Base-by-base conservation (phyloP, 2,113 vertebrate genomes). In the Entomyzon cyanotis region DNA sequence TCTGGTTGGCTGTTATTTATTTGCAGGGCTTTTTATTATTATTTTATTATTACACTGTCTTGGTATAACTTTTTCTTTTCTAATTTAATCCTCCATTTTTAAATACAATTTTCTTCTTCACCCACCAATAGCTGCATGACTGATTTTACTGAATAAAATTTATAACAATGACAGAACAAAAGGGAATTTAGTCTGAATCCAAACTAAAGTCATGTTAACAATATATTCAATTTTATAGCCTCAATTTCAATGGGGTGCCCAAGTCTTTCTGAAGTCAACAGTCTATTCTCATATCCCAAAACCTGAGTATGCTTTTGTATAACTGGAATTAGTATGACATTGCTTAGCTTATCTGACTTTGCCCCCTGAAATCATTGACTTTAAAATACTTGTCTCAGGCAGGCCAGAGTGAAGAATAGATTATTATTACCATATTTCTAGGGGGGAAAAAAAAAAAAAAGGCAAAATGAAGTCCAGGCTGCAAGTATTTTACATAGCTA, bases 141-240 rank as follows among this genome's bases (percentile, higher is more conserved):
- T 93, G 90, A 95, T 95, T 95, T 93, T 82, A 55, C 69, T 49
- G 86, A 95, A 93, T 46, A 63, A 86, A 92, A 95, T 96, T 82
- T 94, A 52, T 75, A 90, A 87, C 80, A 84, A 77, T 56, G 80
- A 85, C 60, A 85, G 94, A 90, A 81, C 58, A 95, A 93, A 95
- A 92, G 15, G 13, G 50, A 87, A 95, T 90, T 83, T 94, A 89
- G 42, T 85, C 65, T 78, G 74, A 87, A 89, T 92, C 42, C 22
- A 69, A 70, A 58, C 46, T 78, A 47, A 84, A 95, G 44, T 63
- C 41, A 23, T 70, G 55, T 92, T 96, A 94, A 95, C 70, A 86
- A 81, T 90, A 81, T 49, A 87, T 79, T 92, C 14, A 69, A 17
- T 44, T 94, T 92, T 89, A 94, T 58, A 79, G n/a, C 21, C 23